phyloP scores from a whole-genome alignment of 2,797 vertebrate species.

The Triplophysa bombifrons region DNA sequence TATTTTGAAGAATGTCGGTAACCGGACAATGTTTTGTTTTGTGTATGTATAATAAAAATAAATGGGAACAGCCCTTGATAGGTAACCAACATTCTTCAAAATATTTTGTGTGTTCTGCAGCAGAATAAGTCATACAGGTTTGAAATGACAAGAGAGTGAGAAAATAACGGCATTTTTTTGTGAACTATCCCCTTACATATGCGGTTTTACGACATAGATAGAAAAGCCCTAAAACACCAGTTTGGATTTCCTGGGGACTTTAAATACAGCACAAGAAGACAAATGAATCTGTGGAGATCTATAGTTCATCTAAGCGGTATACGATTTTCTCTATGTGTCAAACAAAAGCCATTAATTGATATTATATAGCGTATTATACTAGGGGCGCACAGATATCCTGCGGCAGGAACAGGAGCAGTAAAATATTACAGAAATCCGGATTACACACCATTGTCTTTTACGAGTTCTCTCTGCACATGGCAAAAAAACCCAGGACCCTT shows the following conservation, averaged over 20 bases:
- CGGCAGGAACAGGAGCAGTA: conserved; percentile 35
- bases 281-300: neutral
- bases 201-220: too few relatives aligned
- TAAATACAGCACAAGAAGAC: neutral
- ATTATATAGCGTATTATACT: conserved; percentile 44
- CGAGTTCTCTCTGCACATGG: conserved; percentile 38
- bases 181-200: too few relatives aligned
- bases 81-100: neutral
- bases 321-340: conserved; percentile 24
- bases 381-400: conserved; percentile 25
- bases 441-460: conserved; percentile 55
- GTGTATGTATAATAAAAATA: too few relatives aligned
- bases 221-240: neutral
- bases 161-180: too few relatives aligned
- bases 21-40: too few relatives aligned
- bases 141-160: too few relatives aligned
- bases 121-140: neutral
- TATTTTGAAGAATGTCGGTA: too few relatives aligned
- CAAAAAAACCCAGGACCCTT: conserved; percentile 40
- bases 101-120: too few relatives aligned
- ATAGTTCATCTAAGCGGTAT: neutral
- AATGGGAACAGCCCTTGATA: too few relatives aligned
- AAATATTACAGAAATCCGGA: conserved; percentile 48
- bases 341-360: conserved; percentile 50
- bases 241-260: neutral